phyloP scores from a whole-genome alignment of 2,797 vertebrate genomes.

The Spea hammondii region DNA sequence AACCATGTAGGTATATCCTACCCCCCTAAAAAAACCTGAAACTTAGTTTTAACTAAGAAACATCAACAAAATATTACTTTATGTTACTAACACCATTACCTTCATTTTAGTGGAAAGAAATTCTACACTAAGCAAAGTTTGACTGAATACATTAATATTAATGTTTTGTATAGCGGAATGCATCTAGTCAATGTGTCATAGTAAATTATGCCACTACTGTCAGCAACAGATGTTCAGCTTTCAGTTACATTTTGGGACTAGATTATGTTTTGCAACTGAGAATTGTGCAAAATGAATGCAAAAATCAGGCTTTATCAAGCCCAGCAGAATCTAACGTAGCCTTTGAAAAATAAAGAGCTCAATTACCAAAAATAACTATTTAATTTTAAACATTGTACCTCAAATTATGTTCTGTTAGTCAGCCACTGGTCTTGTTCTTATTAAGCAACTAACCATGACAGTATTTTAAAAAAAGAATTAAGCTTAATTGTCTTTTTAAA shows the following conservation, averaged over 20 bases:
- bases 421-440: no score
- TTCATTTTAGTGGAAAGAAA: background rate
- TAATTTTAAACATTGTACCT: background rate
- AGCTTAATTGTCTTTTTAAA: no score
- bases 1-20: no score
- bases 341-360: background rate
- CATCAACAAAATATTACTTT: background rate
- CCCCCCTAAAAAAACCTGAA: background rate
- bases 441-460: no score
- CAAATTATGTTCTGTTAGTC: background rate
- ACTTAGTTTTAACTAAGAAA: background rate
- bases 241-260: constrained; percentile 1
- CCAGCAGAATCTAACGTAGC: background rate
- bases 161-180: background rate
- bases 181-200: constrained; percentile 2
- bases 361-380: no score
- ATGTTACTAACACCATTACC: background rate
- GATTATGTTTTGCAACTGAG: background rate
- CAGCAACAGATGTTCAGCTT: constrained; percentile 8
- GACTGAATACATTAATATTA: background rate
- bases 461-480: no score
- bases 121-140: background rate
- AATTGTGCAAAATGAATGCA: background rate
- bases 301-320: background rate
- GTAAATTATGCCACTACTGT: constrained; percentile 3